A percentile compares a stretch with the other conserved stretches of the same genome.
Evolutionary conservation across 2,113 vertebrate genomes (phyloP).

Genomic region (Poecile atricapillus): DNA sequence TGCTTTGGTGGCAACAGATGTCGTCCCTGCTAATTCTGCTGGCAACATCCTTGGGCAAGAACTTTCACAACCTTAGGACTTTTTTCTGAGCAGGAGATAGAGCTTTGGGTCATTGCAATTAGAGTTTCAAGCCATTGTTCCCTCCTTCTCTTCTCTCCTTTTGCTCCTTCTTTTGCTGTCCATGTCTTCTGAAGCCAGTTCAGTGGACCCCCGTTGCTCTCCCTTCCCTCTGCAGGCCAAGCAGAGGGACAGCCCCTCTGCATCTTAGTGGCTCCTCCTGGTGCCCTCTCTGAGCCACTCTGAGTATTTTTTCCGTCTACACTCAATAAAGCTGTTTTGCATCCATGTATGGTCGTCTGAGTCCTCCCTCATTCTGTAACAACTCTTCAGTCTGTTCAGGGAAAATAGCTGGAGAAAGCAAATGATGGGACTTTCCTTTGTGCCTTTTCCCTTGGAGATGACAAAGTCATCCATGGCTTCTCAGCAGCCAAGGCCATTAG

Average conservation of each 20-base stretch:
- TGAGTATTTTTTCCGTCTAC: not conserved
- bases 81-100: not conserved
- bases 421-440: not conserved
- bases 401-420: not conserved
- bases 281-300: not conserved
- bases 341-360: not conserved
- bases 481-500: not conserved
- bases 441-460: not conserved
- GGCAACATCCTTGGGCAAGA: fast-evolving
- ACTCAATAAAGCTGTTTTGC: not conserved
- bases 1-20: not conserved
- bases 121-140: not conserved
- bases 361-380: not conserved
- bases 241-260: too few relatives aligned
- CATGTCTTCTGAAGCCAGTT: not conserved
- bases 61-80: fast-evolving
- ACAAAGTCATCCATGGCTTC: not conserved
- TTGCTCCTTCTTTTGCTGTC: not conserved
- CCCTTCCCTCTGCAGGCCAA: not conserved
- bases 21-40: not conserved
- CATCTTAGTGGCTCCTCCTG: not conserved
- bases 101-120: not conserved
- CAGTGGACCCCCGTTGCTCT: not conserved
- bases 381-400: not conserved
- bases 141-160: not conserved